Evolutionary conservation across 2,113 vertebrate species (phyloP).

Genomic region (Spermophilus dauricus): DNA sequence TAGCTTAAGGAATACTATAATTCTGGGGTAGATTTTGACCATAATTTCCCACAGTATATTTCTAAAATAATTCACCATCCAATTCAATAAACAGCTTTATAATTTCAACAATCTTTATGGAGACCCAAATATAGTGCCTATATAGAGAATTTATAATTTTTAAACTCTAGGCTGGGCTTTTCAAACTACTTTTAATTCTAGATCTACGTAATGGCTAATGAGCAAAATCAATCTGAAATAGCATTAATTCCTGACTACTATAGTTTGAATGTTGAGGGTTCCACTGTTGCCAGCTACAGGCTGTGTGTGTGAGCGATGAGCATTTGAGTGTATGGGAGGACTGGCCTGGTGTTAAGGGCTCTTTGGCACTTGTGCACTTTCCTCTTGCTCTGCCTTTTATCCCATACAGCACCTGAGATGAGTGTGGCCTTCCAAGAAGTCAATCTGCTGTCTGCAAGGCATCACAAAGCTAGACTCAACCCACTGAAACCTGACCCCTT

Average conservation of each 20-base stretch:
- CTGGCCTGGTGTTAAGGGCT: too few species aligned
- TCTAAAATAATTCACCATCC: slow-evolving; percentile 36
- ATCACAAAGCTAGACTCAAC: too few species aligned
- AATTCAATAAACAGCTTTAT: neutral
- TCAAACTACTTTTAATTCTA: neutral
- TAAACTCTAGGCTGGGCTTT: neutral
- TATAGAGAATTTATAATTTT: neutral
- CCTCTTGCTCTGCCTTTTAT: too few species aligned
- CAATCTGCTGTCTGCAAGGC: too few species aligned
- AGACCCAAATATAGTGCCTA: neutral
- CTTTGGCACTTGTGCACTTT: too few species aligned
- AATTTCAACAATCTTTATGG: neutral
- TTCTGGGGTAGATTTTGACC: neutral
- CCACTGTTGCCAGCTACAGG: too few species aligned
- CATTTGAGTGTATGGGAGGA: too few species aligned
- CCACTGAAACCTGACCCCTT: too few species aligned
- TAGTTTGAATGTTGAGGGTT: neutral
- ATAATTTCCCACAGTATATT: neutral
- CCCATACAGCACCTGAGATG: too few species aligned
- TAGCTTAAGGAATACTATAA: slow-evolving; percentile 5
- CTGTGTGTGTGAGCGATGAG: too few species aligned
- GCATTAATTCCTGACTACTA: neutral
- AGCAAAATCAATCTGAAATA: neutral
- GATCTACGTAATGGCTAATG: neutral
- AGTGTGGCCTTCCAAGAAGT: too few species aligned